Evolutionary conservation across 2,888 invertebrate genomes (phyloP), one percentile per base, ranked within the genome.

Genomic region (Colletes collaris): DNA sequence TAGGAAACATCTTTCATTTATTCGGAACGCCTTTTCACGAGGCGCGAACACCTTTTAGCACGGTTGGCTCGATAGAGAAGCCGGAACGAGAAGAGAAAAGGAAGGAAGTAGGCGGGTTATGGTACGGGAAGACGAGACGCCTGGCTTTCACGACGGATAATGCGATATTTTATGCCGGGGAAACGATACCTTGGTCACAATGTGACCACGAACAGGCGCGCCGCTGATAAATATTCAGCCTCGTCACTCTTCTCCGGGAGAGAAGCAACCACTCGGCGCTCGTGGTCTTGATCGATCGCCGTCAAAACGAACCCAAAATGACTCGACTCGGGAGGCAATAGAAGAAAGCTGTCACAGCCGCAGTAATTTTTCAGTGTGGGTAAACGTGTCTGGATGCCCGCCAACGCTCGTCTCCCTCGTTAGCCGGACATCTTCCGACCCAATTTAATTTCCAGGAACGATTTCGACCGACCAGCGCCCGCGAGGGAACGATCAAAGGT

Each of bases 211-310:
- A 66, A 58, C 71, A 58, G 64, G 59, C 37, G 58, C n/a, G 58
- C 37, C 16, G 44, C 81, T 87, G 88, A 89, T 88, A 88, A 88
- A 89, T 88, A 89, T 88, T 86, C 86, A 77, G 75, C 77, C 81
- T 11, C 72, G 81, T 82, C 83, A 78, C 77, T 78, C 74, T 60
- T 65, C 68, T 76, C 58, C 19, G 70, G 67, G 44, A 35, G 40
- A 35, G 52, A 64, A 67, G 40, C 60, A 53, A 37, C 67, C 80
- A 68, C 16, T 68, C 49, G 69, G 73, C 72, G 75, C 76, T 76
- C 80, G 62, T 44, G 60, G 83, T 84, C 77, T 76, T 81, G 82
- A 88, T 87, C 86, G 87, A 87, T 88, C 82, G 78, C 68, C 58
- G n/a, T n/a, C 13, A 50, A 50, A 37, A 44, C 40, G 62, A 60